Conservation (phyloP, 2,113 vertebrate genomes). For the Myiopsitta monachus region DNA sequence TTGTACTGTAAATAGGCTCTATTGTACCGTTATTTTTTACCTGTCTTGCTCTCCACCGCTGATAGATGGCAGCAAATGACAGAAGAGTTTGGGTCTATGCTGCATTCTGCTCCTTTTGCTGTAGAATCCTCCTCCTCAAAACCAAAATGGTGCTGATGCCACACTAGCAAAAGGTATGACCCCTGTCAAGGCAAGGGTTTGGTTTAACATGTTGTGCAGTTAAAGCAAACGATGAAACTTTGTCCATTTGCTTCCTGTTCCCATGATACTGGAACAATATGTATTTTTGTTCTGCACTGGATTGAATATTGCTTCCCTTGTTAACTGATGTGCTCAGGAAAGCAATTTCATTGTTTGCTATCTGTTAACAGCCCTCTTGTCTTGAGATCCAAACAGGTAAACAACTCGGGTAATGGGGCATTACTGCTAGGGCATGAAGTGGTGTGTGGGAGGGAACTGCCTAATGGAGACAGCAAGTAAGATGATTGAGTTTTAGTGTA, state of each 20-base stretch:
- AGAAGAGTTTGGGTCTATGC: not conserved
- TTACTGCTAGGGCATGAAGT: not conserved
- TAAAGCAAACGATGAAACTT: not conserved
- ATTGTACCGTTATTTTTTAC: not conserved
- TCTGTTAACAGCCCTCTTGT: not conserved
- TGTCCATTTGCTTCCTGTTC: not conserved
- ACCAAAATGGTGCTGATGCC: constrained; percentile 22
- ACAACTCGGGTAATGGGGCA: not conserved
- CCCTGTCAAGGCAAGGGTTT: not conserved
- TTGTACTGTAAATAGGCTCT: not conserved
- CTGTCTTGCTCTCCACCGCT: constrained; percentile 1
- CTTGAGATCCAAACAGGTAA: not conserved
- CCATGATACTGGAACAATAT: too few species aligned
- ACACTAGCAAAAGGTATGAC: not conserved
- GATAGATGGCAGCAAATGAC: constrained; percentile 70
- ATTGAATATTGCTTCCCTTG: not conserved
- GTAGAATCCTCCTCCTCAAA: not conserved
- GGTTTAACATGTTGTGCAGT: not conserved
- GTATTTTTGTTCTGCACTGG: not conserved
- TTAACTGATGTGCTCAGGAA: rapidly evolving
- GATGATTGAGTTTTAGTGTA: not conserved
- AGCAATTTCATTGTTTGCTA: not conserved
- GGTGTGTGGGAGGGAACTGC: not conserved
- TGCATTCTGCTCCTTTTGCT: not conserved
- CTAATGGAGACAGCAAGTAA: not conserved